These are phyloP conservation scores for Tympanoctomys barrerae DNA, from an alignment of 2,797 vertebrate species.

Conservation along the genomic window DNA sequence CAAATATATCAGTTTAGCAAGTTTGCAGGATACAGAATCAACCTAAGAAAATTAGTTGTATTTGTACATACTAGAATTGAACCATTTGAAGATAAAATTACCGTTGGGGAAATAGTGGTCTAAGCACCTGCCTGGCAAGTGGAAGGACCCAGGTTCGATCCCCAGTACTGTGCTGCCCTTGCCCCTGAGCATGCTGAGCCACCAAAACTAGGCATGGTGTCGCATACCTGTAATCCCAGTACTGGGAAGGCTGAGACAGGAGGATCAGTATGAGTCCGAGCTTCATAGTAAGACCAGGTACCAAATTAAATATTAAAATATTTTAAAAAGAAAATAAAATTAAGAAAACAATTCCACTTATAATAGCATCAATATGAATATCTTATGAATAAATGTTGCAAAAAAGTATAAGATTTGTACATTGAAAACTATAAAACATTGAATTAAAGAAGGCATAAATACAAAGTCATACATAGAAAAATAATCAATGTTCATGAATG, in stretches of 20 bases:
- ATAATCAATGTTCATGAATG: slow-evolving; percentile 26
- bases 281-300: too few relatives aligned
- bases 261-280: too few relatives aligned
- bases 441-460: slow-evolving; percentile 29
- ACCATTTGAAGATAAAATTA: slow-evolving; percentile 31
- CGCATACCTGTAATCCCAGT: too few relatives aligned
- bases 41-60: slow-evolving; percentile 34
- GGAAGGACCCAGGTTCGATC: too few relatives aligned
- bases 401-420: slow-evolving; percentile 42
- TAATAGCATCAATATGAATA: slow-evolving; percentile 47
- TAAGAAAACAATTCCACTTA: slow-evolving; percentile 43
- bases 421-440: slow-evolving; percentile 50
- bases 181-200: too few relatives aligned
- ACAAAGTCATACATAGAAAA: background rate
- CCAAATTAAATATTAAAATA: too few relatives aligned
- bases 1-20: slow-evolving; percentile 26
- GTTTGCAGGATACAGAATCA: slow-evolving; percentile 41
- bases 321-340: background rate
- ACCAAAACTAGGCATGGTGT: too few relatives aligned
- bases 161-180: too few relatives aligned
- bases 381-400: slow-evolving; percentile 57
- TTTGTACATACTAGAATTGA: slow-evolving; percentile 1
- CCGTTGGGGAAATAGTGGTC: too few relatives aligned
- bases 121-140: too few relatives aligned
- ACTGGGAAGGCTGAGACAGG: too few relatives aligned